Evolutionary conservation across 1,140 invertebrate genomes (phyloP), one percentile per base, ranked within the genome.

Genomic region (Cotesia vestalis): DNA sequence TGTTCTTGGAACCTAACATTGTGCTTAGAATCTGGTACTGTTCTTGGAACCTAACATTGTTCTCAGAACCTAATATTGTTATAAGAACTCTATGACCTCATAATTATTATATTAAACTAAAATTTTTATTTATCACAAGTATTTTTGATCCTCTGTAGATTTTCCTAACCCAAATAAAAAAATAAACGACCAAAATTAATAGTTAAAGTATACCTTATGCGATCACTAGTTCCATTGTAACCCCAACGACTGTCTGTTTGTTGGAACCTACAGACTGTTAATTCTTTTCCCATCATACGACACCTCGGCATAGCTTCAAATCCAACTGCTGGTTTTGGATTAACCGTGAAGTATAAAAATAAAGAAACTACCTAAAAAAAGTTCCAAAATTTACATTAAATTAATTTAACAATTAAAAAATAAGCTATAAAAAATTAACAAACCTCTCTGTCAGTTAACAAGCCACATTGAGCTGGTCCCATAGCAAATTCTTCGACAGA

Each of bases 181-280:
- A 27, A 27, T 0, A 27, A 27, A 27, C 3, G 27, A 27, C 27
- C 17, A 17, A 0, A 17, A 17, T 17, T 17, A 17, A 0, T 27
- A 27, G 27, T 27, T 2, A 27, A 27, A 27, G 1, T 27, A 27
- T 83, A 92, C 91, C 92, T 90, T 66, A 96, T 95, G 78, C 94
- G 86, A 85, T 96, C 95, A 74, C 92, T 93, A 0, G 93, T 94
- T 3, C 95, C 95, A 85, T 91, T 94, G 80, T 96, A 96, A 1
- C 95, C 95, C 95, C 95, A 96, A 75, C 94, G 87, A 63, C 89
- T 91, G 79, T 96, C 94, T 4, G 93, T 93, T 79, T 94, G 91
- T 64, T 92, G 91, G 85, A 96, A 96, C 75, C 95, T 89, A 73
- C 90, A 93, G 4, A 95, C 93, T 11, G 92, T 92, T 76, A 94